A percentile compares a stretch with the other conserved stretches of the same genome.
Conservation (phyloP, 2,113 vertebrate species). For the Coreoperca whiteheadi region DNA sequence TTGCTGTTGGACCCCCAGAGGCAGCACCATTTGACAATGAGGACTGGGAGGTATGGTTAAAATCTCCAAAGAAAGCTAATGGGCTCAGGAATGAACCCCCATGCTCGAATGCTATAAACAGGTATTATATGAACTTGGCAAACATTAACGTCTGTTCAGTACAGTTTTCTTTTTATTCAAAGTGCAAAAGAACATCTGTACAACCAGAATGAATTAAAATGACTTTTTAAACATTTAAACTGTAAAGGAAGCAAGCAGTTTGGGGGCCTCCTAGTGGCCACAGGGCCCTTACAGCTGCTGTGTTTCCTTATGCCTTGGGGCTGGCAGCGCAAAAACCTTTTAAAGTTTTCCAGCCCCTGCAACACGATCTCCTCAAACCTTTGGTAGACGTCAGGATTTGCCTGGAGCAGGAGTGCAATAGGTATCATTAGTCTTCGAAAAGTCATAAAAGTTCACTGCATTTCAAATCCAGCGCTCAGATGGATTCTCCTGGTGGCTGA, state of each 20-base stretch:
- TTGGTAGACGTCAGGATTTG: conserved; percentile 1
- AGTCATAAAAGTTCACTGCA: conserved; percentile 23
- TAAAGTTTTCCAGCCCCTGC: conserved; percentile 2
- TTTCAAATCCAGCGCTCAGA: not conserved
- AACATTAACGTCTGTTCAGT: not conserved
- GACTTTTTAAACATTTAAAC: not conserved
- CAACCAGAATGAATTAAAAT: too few relatives aligned
- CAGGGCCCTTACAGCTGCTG: not conserved
- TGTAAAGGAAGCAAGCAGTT: not conserved
- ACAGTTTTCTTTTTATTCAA: not conserved
- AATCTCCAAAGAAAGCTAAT: too few relatives aligned
- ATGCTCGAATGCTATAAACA: not conserved
- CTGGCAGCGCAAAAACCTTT: conserved; percentile 8
- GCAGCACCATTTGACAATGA: not conserved
- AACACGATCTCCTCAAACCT: conserved; percentile 41
- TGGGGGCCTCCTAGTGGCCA: not conserved
- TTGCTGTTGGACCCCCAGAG: not conserved
- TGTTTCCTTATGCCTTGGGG: not conserved
- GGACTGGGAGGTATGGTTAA: not conserved
- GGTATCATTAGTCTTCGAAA: conserved; percentile 2
- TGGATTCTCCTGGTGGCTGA: not conserved
- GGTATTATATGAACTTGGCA: not conserved
- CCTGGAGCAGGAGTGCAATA: conserved; percentile 22
- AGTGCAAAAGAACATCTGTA: not conserved
- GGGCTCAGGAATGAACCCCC: not conserved